Evolutionary conservation across 1,140 invertebrate species (phyloP).

Genomic region (Daktulosphaira vitifoliae): DNA sequence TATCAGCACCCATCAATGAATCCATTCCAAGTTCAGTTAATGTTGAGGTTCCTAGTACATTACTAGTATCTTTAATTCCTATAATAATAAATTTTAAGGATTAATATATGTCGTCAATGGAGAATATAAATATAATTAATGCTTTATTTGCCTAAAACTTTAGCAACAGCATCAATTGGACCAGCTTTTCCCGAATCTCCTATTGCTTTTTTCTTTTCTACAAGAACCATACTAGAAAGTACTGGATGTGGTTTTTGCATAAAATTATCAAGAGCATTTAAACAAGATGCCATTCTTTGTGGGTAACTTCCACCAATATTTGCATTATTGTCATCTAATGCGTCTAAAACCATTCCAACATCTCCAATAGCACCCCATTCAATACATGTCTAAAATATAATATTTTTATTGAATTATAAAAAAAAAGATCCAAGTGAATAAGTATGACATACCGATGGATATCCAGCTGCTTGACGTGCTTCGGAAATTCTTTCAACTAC

Average conservation of each 20-base stretch:
- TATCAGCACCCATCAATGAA: conserved; percentile 94
- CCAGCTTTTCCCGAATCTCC: conserved; percentile 41
- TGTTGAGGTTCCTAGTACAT: conserved; percentile 60
- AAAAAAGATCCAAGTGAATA: no score
- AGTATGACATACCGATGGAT: conserved; percentile 64
- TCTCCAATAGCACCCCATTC: conserved; percentile 98
- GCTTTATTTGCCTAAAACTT: conserved; percentile 60
- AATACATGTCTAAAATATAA: conserved; percentile 56
- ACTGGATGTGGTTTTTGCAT: conserved; percentile 78
- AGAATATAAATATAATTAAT: neutral
- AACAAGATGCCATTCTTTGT: conserved; percentile 80
- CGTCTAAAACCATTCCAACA: conserved; percentile 82
- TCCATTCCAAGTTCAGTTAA: conserved; percentile 95
- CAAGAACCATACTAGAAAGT: conserved; percentile 65
- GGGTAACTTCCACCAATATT: conserved; percentile 85
- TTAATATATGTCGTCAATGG: no score
- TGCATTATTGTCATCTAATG: conserved; percentile 69
- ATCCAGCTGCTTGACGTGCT: conserved; percentile 62
- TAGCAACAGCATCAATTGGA: conserved; percentile 64
- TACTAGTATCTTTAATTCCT: conserved; percentile 67
- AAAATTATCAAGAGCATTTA: conserved; percentile 75
- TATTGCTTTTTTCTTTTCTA: conserved; percentile 52
- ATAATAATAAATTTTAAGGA: neutral
- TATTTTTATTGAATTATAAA: no score
- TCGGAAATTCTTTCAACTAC: conserved; percentile 91